Evolutionary conservation across 2,888 invertebrate genomes (phyloP), one percentile per base, ranked within the genome.

Genomic region (Polia nebulosa): DNA sequence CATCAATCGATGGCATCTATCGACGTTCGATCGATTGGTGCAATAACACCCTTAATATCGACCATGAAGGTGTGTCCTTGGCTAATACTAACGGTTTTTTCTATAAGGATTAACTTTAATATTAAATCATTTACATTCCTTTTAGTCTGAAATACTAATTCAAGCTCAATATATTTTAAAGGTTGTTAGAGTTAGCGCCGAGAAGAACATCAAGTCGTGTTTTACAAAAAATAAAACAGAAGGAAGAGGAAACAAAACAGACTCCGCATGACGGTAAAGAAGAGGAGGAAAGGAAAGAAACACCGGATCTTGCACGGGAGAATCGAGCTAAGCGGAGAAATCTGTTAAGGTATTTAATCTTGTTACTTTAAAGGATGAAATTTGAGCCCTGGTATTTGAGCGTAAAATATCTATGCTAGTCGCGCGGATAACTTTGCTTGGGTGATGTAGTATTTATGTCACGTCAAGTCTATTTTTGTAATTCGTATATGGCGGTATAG

Each of bases 131-230:
- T 5, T 36, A 29, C 8, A 39, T 27, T 39, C 7, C 4, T 51
- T 27, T 34, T 49, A 61, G 27, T 64, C 29, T 63, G 13, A 29
- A 29, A 53, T 36, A 41, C 58, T 75, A 59, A 67, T 49, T 34
- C 11, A 20, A 51, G 11, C 2, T 57, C 13, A 9, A n/a, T 79
- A 27, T 51, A 63, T 60, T 29, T 73, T 80, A n/a, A 76, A 96
- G 97, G 89, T 93, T 97, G 86, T 89, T 97, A 83, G 97, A 97
- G 86, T 95, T 96, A 85, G 96, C 96, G 66, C 97, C 97, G 6
- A 94, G 97, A n/a, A 94, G 98, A 57, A 96, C 97, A 27, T 97
- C 97, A 0, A 96, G 96, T 82, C 95, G 97, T 56, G 96, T 97
- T 58, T 96, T 97, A 78, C 96, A 96, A 88, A 96, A 96, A 88